Evolutionary conservation across 2,888 invertebrate species (phyloP).

Genomic region (Tetrapedia diversipes): DNA sequence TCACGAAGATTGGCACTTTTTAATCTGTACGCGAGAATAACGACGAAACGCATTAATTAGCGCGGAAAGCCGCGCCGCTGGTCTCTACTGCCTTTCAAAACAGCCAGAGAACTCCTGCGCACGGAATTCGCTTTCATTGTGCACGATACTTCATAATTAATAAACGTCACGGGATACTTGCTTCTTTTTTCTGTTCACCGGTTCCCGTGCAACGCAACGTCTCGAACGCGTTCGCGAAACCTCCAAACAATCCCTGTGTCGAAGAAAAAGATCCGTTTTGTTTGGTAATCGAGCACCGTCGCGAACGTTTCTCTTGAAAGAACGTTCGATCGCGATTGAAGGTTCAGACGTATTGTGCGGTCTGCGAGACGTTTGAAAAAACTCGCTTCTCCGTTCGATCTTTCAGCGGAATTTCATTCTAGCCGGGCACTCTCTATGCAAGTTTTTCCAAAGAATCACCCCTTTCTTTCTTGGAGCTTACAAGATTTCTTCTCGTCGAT

Average conservation of each 20-base stretch:
- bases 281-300: slow-evolving; percentile 11
- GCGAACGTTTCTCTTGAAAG: background rate
- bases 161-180: slow-evolving; percentile 21
- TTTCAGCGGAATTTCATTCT: background rate
- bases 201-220: background rate
- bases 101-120: slow-evolving; percentile 5
- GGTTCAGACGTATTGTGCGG: background rate
- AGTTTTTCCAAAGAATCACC: background rate
- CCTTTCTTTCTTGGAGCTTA: background rate
- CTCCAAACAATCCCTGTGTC: background rate
- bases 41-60: slow-evolving; percentile 57
- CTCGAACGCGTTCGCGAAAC: background rate
- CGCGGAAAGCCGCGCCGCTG: slow-evolving; percentile 33
- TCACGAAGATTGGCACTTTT: slow-evolving; percentile 38
- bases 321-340: slow-evolving; percentile 4
- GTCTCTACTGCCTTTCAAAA: slow-evolving; percentile 31
- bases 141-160: slow-evolving; percentile 60
- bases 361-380: slow-evolving; percentile 1
- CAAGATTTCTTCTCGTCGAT: background rate
- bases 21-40: slow-evolving; percentile 33
- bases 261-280: background rate
- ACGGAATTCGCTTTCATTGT: slow-evolving; percentile 27
- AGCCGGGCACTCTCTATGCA: no score
- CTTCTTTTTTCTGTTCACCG: slow-evolving; percentile 21
- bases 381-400: background rate